Conservation (phyloP, 2,797 vertebrate species). For the Gymnodraco acuticeps region DNA sequence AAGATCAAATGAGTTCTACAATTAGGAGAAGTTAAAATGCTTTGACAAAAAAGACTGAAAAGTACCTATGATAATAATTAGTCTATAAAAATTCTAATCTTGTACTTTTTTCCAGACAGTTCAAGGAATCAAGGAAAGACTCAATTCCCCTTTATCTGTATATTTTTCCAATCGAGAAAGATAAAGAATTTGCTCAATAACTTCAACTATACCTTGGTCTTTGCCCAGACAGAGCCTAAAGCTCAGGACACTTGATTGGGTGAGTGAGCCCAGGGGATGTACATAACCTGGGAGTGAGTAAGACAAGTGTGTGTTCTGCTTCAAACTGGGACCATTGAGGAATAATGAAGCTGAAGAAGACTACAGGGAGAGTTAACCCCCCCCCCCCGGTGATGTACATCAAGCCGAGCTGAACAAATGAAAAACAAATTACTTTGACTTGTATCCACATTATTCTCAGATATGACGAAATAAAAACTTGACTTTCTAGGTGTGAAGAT, state of each 20-base stretch:
- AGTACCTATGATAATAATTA: neutral
- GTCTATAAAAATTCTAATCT: neutral
- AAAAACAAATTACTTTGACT: no score
- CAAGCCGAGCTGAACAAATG: no score
- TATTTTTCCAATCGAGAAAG: no score
- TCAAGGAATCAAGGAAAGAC: neutral
- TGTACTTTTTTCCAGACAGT: neutral
- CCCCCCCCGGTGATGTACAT: no score
- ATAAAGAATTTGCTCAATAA: neutral
- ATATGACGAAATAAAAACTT: neutral
- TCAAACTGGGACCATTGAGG: conserved; percentile 7
- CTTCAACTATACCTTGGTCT: neutral
- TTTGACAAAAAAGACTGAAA: neutral
- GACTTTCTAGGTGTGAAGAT: neutral
- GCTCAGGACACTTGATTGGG: neutral
- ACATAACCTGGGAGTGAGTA: neutral
- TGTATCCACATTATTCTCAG: neutral
- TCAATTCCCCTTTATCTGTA: neutral
- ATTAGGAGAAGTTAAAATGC: neutral
- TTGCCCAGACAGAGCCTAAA: neutral
- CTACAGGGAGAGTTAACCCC: conserved; percentile 43
- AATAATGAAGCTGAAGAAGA: conserved; percentile 36
- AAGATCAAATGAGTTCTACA: neutral
- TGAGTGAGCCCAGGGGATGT: neutral
- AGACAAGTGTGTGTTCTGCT: neutral